Percentiles rank a stretch among this genome's conserved stretches.
phyloP scores from a whole-genome alignment of 2,888 invertebrate genomes.

The Agelastica alni region DNA sequence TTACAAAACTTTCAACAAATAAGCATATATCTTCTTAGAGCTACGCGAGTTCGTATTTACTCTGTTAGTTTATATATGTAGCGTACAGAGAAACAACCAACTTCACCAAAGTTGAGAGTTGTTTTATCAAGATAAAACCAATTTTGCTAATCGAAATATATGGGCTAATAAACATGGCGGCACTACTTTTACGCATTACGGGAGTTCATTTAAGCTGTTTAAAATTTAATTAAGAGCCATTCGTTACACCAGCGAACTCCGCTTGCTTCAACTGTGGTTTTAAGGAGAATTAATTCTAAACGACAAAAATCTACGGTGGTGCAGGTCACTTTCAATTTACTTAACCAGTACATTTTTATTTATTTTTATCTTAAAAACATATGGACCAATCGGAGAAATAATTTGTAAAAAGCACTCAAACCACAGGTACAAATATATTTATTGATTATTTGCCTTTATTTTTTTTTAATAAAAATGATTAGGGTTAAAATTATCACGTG shows the following conservation, averaged over 20 bases:
- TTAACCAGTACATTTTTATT: too few species aligned
- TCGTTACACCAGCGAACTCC: conserved; percentile 19
- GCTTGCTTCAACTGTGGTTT: conserved; percentile 7
- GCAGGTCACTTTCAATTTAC: too few species aligned
- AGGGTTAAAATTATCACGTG: too few species aligned
- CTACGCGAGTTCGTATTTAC: conserved; percentile 9
- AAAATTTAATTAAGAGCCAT: conserved; percentile 23
- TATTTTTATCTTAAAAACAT: too few species aligned
- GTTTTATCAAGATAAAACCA: conserved; percentile 32
- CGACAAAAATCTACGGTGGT: conserved; percentile 3
- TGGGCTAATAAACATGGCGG: conserved; percentile 25
- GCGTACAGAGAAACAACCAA: conserved; percentile 7
- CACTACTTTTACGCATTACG: conserved; percentile 27
- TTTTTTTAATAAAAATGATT: too few species aligned
- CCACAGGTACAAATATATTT: too few species aligned
- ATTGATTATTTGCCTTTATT: too few species aligned
- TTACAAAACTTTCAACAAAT: background rate
- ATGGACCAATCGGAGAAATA: too few species aligned
- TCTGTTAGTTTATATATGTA: conserved; percentile 6
- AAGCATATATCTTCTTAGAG: conserved; percentile 14
- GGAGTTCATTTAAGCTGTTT: conserved; percentile 26
- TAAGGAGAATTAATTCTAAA: background rate
- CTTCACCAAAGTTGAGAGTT: conserved; percentile 17
- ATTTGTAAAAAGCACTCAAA: too few species aligned
- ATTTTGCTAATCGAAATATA: conserved; percentile 32